Percentiles rank a stretch among this genome's conserved stretches.
Evolutionary conservation across 2,888 invertebrate species (phyloP).

Genomic region (Cactoblastis cactorum): DNA sequence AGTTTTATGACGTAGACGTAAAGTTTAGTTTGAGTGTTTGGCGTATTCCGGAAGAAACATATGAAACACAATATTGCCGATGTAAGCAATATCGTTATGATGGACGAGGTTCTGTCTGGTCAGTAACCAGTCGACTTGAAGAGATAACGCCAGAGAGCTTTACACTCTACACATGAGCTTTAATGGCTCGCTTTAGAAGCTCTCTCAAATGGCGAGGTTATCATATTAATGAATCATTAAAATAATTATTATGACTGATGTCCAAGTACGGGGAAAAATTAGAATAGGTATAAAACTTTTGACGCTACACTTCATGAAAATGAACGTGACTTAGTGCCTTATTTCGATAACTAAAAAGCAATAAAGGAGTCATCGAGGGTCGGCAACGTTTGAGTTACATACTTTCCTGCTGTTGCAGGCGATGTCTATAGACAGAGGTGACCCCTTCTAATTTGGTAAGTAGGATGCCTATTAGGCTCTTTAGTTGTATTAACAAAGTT

Average conservation of each 20-base stretch:
- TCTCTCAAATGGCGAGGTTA: background rate
- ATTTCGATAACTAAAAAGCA: no score
- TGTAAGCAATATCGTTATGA: conserved; percentile 76
- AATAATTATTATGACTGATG: background rate
- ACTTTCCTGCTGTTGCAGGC: no score
- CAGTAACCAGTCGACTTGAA: conserved; percentile 72
- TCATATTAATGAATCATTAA: background rate
- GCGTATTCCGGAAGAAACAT: conserved; percentile 31
- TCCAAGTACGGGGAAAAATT: background rate
- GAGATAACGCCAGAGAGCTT: conserved; percentile 45
- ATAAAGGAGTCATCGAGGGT: no score
- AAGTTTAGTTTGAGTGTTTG: conserved; percentile 28
- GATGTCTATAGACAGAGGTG: no score
- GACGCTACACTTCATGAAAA: no score
- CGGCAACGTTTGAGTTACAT: no score
- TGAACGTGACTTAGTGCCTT: no score
- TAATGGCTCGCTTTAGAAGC: conserved; percentile 1
- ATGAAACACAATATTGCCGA: conserved; percentile 74
- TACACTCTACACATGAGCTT: conserved; percentile 19
- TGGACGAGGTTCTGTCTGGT: conserved; percentile 63
- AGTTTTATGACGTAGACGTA: conserved; percentile 17
- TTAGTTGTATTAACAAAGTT: no score
- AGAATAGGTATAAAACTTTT: background rate
- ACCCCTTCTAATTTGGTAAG: no score
- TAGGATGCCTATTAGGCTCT: no score